These are phyloP conservation scores for Archips xylosteana DNA, from an alignment of 2,888 invertebrate species.

Conservation along the genomic window DNA sequence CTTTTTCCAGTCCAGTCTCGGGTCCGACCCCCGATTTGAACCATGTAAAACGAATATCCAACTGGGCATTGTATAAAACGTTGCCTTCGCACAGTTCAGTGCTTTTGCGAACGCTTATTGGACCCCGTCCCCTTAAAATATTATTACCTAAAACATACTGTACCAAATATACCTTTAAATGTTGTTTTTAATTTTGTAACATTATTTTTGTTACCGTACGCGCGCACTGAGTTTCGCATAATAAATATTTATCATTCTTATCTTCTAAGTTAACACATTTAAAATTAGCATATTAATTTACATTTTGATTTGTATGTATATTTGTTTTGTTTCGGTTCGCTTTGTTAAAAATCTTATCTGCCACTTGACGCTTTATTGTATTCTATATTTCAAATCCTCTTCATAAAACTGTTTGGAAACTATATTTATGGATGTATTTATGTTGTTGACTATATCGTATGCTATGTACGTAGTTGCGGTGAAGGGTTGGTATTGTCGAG, in stretches of 20 bases:
- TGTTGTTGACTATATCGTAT: constrained; percentile 38
- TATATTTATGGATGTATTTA: constrained; percentile 35
- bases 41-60: constrained; percentile 11
- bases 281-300: constrained; percentile 20
- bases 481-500: constrained; percentile 96
- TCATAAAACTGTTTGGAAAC: background rate
- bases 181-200: constrained; percentile 38
- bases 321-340: constrained; percentile 17
- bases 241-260: constrained; percentile 25
- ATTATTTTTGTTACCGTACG: constrained; percentile 38
- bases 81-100: constrained; percentile 7
- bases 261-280: constrained; percentile 23
- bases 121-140: constrained; percentile 1
- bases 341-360: background rate
- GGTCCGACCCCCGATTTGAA: constrained; percentile 9
- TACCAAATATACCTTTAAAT: constrained; percentile 8
- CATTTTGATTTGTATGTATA: constrained; percentile 17
- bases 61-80: constrained; percentile 12
- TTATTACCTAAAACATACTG: background rate
- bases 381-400: background rate
- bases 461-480: constrained; percentile 90
- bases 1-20: background rate
- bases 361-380: background rate
- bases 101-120: constrained; percentile 9
- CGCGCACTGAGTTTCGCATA: constrained; percentile 70